Percentiles rank a stretch among this genome's conserved stretches.
phyloP scores from a whole-genome alignment of 2,797 vertebrate genomes.

The Eospalax fontanierii region DNA sequence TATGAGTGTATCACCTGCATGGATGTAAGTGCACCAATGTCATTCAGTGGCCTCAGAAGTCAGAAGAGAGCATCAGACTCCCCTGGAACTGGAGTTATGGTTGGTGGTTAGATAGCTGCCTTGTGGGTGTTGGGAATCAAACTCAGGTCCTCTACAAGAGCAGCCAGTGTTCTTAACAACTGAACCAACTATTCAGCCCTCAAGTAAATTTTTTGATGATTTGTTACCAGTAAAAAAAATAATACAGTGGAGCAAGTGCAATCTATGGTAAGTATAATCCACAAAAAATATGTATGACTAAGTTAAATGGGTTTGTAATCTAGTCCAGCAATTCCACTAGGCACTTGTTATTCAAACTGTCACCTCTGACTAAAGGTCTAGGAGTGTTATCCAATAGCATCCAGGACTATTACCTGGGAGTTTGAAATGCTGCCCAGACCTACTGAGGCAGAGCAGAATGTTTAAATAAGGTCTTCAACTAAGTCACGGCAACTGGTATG shows the following conservation, averaged over 20 bases:
- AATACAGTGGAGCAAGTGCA: background rate
- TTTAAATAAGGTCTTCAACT: background rate
- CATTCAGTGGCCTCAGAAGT: too few relatives aligned
- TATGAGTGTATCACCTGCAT: background rate
- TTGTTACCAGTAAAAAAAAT: too few relatives aligned
- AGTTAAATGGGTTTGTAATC: background rate
- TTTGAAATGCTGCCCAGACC: background rate
- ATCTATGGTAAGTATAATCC: background rate
- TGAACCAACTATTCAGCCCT: too few relatives aligned
- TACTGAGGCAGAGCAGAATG: background rate
- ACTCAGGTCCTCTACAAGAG: too few relatives aligned
- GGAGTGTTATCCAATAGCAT: background rate
- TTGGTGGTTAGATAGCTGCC: too few relatives aligned
- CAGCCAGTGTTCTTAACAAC: too few relatives aligned
- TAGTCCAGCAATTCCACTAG: background rate
- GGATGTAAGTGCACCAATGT: too few relatives aligned
- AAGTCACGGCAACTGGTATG: background rate
- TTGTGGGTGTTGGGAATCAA: too few relatives aligned
- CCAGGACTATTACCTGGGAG: background rate
- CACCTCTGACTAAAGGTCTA: background rate
- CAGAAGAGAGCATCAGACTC: too few relatives aligned
- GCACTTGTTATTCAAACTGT: background rate
- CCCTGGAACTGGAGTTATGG: too few relatives aligned
- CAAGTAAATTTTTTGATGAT: too few relatives aligned
- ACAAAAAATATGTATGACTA: background rate